A percentile compares a stretch with the other conserved stretches of the same genome.
phyloP scores from a whole-genome alignment of 2,113 vertebrate species.

The Nyctibius bracteatus region DNA sequence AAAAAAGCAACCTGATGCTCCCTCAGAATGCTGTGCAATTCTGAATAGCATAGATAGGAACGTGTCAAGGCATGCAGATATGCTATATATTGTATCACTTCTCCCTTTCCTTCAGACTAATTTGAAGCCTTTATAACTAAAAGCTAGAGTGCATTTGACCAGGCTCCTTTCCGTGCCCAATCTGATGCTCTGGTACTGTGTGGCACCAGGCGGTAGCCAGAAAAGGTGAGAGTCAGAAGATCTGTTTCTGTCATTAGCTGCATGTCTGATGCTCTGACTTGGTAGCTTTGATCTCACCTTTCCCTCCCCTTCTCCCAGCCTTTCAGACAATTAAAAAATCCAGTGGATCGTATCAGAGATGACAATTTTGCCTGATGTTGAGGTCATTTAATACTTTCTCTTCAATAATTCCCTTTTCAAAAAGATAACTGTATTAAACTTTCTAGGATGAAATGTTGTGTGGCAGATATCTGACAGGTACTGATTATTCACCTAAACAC shows the following conservation, averaged over 20 bases:
- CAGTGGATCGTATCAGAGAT: background rate
- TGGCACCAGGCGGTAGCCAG: background rate
- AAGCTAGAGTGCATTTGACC: background rate
- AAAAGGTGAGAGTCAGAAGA: background rate
- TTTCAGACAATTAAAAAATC: background rate
- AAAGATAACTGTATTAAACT: background rate
- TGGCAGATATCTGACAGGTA: background rate
- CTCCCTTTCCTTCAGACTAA: background rate
- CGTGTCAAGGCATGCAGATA: background rate
- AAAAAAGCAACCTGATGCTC: background rate
- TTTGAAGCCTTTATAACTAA: background rate
- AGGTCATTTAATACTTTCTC: background rate
- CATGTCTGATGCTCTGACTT: background rate
- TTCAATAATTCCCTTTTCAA: background rate
- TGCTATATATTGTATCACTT: background rate
- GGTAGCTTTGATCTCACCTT: background rate
- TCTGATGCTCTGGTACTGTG: background rate
- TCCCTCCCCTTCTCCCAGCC: accelerated
- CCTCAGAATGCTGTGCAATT: background rate
- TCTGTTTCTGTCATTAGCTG: background rate
- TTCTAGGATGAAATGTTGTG: background rate
- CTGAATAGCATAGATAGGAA: background rate
- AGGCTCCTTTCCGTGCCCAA: background rate
- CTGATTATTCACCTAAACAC: background rate
- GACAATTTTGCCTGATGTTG: background rate